phyloP scores from a whole-genome alignment of 2,888 invertebrate genomes.

The Pyrochroa serraticornis region DNA sequence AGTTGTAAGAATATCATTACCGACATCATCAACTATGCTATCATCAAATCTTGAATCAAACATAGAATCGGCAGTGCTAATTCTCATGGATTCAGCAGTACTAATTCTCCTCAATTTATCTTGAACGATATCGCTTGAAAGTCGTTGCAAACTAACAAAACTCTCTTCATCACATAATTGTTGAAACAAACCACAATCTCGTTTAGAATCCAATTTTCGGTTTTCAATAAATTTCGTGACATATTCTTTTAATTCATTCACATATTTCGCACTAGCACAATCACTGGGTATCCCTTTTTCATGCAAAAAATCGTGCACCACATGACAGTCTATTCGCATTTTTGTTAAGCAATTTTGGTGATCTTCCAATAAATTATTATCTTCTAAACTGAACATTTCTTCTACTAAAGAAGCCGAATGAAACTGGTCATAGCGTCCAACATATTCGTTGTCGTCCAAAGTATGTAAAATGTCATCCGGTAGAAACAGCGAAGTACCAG shows the following conservation, averaged over 20 bases:
- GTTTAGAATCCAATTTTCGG: not conserved
- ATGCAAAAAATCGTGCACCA: constrained; percentile 7
- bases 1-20: not conserved
- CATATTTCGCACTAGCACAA: not conserved
- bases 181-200: not conserved
- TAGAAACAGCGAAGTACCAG: constrained; percentile 6
- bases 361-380: constrained; percentile 4
- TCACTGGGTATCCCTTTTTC: constrained; percentile 2
- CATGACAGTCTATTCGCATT: constrained; percentile 16
- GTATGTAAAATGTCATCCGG: constrained; percentile 10
- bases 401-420: constrained; percentile 13
- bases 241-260: constrained; percentile 9
- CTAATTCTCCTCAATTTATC: constrained; percentile 15
- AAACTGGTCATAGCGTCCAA: constrained; percentile 25
- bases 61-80: constrained; percentile 12
- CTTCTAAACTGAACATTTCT: constrained; percentile 19
- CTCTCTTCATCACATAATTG: not conserved
- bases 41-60: constrained; percentile 12
- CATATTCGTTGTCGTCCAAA: constrained; percentile 20
- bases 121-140: constrained; percentile 6
- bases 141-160: constrained; percentile 12
- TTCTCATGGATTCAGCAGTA: not conserved
- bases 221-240: constrained; percentile 8
- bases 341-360: constrained; percentile 7
- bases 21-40: not conserved